phyloP scores from a whole-genome alignment of 2,888 invertebrate species.

The Ophion slaviceki region DNA sequence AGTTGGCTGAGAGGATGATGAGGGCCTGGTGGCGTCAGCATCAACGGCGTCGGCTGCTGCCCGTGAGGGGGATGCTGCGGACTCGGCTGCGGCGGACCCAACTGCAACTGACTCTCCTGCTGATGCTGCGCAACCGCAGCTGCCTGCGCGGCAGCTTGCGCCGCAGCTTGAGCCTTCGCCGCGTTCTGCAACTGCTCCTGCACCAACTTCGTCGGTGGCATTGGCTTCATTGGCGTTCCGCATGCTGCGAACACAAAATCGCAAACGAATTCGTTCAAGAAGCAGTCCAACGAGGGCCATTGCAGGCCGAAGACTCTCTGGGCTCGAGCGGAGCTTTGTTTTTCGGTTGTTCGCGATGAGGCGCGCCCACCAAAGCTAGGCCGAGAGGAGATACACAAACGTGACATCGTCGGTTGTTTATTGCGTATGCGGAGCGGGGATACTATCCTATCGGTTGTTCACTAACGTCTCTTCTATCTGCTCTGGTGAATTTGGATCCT shows the following conservation, averaged over 20 bases:
- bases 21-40: constrained; percentile 90
- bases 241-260: constrained; percentile 84
- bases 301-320: constrained; percentile 69
- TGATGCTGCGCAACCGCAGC: constrained; percentile 78
- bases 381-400: not conserved
- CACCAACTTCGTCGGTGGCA: constrained; percentile 92
- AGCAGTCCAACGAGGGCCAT: not conserved
- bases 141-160: constrained; percentile 80
- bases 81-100: constrained; percentile 81
- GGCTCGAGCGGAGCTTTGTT: not conserved
- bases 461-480: not conserved
- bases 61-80: constrained; percentile 79
- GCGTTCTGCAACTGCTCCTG: constrained; percentile 82
- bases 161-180: constrained; percentile 81
- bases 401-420: not conserved
- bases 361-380: no score
- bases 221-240: constrained; percentile 87
- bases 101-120: constrained; percentile 80
- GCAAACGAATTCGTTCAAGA: constrained; percentile 29
- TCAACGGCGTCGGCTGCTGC: constrained; percentile 86
- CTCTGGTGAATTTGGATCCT: not conserved
- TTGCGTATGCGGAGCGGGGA: not conserved
- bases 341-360: no score
- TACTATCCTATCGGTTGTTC: not conserved
- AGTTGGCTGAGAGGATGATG: constrained; percentile 90